Conservation (phyloP, 2,113 vertebrate genomes). For the Burhinus oedicnemus region DNA sequence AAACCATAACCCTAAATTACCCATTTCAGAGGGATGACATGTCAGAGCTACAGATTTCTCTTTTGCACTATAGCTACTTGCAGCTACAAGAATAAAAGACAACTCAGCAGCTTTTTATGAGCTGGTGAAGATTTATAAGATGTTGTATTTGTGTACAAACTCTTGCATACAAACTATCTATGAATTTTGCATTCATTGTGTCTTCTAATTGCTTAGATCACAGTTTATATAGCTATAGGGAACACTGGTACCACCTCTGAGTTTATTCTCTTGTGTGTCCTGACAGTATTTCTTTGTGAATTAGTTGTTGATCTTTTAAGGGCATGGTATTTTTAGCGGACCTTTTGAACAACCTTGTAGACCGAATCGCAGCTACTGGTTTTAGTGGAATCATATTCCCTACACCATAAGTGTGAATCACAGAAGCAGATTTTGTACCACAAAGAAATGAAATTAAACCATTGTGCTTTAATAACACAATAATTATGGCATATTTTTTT, state of each 20-base stretch:
- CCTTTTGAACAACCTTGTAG: neutral
- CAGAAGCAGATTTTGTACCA: neutral
- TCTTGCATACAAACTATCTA: neutral
- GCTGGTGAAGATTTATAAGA: neutral
- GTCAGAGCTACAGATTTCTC: slow-evolving; percentile 26
- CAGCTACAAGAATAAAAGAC: slow-evolving; percentile 31
- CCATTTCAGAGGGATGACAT: slow-evolving; percentile 46
- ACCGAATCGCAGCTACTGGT: neutral
- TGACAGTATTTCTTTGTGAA: neutral
- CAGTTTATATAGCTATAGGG: neutral
- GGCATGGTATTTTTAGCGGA: neutral
- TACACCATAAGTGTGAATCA: neutral
- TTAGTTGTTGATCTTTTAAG: neutral
- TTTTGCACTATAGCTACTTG: slow-evolving; percentile 27
- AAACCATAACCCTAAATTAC: slow-evolving; percentile 68
- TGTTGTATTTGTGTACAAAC: slow-evolving; percentile 19
- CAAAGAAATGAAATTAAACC: neutral
- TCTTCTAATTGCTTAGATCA: slow-evolving; percentile 5
- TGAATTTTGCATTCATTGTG: neutral
- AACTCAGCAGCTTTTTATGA: slow-evolving; percentile 43
- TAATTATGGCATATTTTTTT: neutral
- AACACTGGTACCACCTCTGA: neutral
- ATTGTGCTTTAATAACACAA: neutral
- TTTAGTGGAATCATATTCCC: neutral
- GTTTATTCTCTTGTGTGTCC: neutral